Percentiles rank a stretch among this genome's conserved stretches.
phyloP scores from a whole-genome alignment of 2,888 invertebrate genomes.

The Scotopteryx bipunctaria region DNA sequence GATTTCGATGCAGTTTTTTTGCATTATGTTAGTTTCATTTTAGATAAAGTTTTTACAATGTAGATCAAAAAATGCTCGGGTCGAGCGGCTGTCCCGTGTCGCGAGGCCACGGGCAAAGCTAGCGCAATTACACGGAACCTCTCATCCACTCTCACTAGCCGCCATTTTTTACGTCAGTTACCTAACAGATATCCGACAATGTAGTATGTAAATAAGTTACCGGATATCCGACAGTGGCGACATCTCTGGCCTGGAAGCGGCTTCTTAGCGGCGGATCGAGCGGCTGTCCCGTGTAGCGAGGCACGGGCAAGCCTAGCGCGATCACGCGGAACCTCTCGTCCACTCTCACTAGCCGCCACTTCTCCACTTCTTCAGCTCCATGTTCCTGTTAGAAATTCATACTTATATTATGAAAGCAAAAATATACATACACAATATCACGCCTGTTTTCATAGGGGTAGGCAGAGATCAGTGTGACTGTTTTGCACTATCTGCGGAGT shows the following conservation, averaged over 20 bases:
- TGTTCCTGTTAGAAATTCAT: constrained; percentile 85
- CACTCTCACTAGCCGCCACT: constrained; percentile 95
- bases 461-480: no score
- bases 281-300: constrained; percentile 95
- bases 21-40: no score
- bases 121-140: constrained; percentile 96
- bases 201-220: no score
- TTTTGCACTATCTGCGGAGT: no score
- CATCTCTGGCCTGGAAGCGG: constrained; percentile 96
- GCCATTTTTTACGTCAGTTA: no score
- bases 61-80: no score
- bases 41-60: no score
- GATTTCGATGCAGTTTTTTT: no score
- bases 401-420: no score
- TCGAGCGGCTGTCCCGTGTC: constrained; percentile 97
- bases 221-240: constrained; percentile 86
- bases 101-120: constrained; percentile 94
- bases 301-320: constrained; percentile 95
- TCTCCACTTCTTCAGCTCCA: constrained; percentile 89
- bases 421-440: no score
- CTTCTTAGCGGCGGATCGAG: constrained; percentile 97
- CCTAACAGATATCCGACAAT: no score
- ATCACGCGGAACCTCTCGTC: constrained; percentile 96
- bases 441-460: no score
- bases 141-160: constrained; percentile 95